Base-by-base conservation (phyloP, 2,888 invertebrate species). In the Epinotia demarniana region DNA sequence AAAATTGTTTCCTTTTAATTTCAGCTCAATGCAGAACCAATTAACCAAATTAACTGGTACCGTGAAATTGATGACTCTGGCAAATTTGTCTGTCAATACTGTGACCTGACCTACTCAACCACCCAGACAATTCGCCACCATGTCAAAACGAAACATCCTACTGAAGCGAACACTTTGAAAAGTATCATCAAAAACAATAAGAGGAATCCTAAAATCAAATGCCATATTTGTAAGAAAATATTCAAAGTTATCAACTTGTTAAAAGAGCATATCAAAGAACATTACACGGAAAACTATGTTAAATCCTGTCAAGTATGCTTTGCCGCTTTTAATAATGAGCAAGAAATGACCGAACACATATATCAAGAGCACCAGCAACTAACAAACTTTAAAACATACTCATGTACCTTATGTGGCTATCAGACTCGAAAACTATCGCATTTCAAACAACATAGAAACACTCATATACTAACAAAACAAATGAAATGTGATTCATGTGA, bases 321-420 rank as follows among this genome's bases (percentile, higher is more conserved):
- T 19, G 85, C 83, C 3, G 78, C 78, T 3, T 85, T 85, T 75
- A 63, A 64, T 12, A 77, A 76, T 60, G 63, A 70, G 5, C 58
- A 75, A 43, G 79, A 81, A 71, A 77, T 83, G 69, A 64, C 46
- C 2, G 73, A 79, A 2, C 86, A 87, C 77, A 49, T 84, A 8
- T 67, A 69, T 46, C 58, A 75, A 8, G 77, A 77, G 58, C 85
- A 85, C 73, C 77, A 81, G 13, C 68, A 72, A 13, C 76, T 79
- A 49, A 18, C 74, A 18, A 74, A 69, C 60, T 77, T 75, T 3
- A 78, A 76, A 16, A 39, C 74, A 39, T 79, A 81, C 68, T 55
- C 72, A 0, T 87, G 86, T 49, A 58, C 79, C 16, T 76, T 80
- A 13, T 87, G 86, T 79, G 86, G 85, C 0, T 87, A 87, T 67